These are phyloP conservation scores for Caenorhabditis japonica DNA, from an alignment of 2,888 invertebrate genomes.

Conservation along the genomic window DNA sequence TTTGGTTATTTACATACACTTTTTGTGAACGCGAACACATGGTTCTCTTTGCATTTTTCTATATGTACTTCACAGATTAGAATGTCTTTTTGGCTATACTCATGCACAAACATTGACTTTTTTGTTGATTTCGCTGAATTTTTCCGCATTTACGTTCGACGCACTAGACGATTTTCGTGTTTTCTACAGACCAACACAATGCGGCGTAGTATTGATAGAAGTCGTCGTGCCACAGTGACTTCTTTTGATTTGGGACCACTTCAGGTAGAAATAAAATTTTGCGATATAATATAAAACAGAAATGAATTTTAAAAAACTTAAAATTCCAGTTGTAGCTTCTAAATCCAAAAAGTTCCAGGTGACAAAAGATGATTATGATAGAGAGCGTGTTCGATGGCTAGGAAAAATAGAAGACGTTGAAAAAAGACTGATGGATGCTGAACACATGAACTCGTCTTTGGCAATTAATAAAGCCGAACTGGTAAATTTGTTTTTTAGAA, in stretches of 20 bases:
- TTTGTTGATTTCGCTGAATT: constrained; percentile 25
- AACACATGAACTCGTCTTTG: constrained; percentile 71
- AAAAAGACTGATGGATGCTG: constrained; percentile 65
- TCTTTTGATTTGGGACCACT: constrained; percentile 41
- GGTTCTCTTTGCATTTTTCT: not conserved
- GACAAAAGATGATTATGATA: constrained; percentile 74
- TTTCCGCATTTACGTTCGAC: too few relatives aligned
- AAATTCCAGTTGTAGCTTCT: too few relatives aligned
- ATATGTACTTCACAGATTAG: constrained; percentile 42
- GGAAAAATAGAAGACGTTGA: constrained; percentile 73
- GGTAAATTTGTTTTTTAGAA: constrained; percentile 52
- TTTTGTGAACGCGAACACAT: not conserved
- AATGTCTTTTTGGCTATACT: too few relatives aligned
- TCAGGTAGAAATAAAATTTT: constrained; percentile 28
- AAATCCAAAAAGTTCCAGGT: constrained; percentile 59
- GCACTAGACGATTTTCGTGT: too few relatives aligned
- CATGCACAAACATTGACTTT: constrained; percentile 41
- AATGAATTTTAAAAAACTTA: not conserved
- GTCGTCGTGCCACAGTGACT: constrained; percentile 52
- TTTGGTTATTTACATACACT: too few relatives aligned
- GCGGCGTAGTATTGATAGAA: constrained; percentile 51
- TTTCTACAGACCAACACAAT: constrained; percentile 7
- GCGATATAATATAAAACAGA: not conserved
- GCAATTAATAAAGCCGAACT: constrained; percentile 73
- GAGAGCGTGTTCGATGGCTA: constrained; percentile 72